Percentiles rank a stretch among this genome's conserved stretches.
Evolutionary conservation across 2,113 vertebrate species (phyloP).

Genomic region (Hylia prasina): DNA sequence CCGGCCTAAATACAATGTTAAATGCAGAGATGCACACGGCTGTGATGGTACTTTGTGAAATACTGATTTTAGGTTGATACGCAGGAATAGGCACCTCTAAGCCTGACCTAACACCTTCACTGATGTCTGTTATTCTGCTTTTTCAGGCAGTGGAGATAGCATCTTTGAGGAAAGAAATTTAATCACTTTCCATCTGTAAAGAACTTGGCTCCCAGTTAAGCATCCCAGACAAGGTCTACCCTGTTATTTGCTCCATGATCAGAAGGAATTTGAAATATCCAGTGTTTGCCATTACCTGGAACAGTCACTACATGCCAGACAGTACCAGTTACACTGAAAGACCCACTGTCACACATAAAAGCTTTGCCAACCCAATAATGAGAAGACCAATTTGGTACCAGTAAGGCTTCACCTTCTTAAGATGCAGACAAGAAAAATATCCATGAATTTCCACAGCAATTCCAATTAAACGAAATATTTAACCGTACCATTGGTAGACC

Average conservation of each 20-base stretch:
- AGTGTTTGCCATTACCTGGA: not conserved
- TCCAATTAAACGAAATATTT: not conserved
- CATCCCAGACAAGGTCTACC: not conserved
- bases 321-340: not conserved
- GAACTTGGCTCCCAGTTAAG: not conserved
- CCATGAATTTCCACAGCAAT: not conserved
- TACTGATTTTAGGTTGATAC: not conserved
- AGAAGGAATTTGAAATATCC: not conserved
- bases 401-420: not conserved
- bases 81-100: not conserved
- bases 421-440: not conserved
- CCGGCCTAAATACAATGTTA: accelerated
- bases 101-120: not conserved
- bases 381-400: not conserved
- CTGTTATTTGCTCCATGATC: not conserved
- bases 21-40: accelerated
- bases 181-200: not conserved
- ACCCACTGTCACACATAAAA: not conserved
- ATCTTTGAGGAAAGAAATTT: not conserved
- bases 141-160: not conserved
- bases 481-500: not conserved
- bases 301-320: not conserved
- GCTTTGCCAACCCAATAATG: not conserved
- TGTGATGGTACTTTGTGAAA: not conserved
- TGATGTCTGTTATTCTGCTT: not conserved